Conservation (phyloP, 2,113 vertebrate species). For the Pycnonotus jocosus region DNA sequence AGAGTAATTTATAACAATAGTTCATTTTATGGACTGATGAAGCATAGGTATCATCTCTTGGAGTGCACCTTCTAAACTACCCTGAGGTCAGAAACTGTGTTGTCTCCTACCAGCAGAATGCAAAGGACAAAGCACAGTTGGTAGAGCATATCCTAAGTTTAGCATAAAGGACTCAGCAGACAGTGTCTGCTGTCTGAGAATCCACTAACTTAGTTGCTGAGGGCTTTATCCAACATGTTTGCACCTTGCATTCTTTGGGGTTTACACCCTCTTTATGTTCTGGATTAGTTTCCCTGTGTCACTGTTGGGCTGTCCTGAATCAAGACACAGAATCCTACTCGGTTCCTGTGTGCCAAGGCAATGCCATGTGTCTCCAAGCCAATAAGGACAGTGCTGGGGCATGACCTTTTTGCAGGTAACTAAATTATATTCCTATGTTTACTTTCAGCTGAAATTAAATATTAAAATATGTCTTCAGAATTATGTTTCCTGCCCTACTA, state of each 20-base stretch:
- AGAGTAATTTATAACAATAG: not conserved
- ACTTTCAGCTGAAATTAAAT: slow-evolving; percentile 18
- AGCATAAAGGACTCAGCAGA: not conserved
- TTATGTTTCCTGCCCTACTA: not conserved
- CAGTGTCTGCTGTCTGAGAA: not conserved
- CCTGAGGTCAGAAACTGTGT: not conserved
- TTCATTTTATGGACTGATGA: not conserved
- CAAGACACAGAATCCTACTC: not conserved
- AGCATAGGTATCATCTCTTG: not conserved
- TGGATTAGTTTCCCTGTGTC: not conserved
- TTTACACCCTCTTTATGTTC: not conserved
- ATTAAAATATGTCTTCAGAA: slow-evolving; percentile 2
- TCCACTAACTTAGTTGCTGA: not conserved
- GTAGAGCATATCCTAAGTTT: not conserved
- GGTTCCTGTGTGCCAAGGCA: not conserved
- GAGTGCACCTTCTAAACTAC: not conserved
- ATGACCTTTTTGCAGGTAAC: not conserved
- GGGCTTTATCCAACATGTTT: not conserved
- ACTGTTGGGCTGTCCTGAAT: not conserved
- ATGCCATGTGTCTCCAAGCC: not conserved
- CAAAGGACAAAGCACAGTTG: accelerated
- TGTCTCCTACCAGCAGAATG: not conserved
- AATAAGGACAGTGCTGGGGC: not conserved
- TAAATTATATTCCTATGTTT: not conserved
- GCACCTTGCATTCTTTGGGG: accelerated